Evolutionary conservation across 2,888 invertebrate genomes (phyloP), one percentile per base, ranked within the genome.

Genomic region (Steinernema scapterisci): DNA sequence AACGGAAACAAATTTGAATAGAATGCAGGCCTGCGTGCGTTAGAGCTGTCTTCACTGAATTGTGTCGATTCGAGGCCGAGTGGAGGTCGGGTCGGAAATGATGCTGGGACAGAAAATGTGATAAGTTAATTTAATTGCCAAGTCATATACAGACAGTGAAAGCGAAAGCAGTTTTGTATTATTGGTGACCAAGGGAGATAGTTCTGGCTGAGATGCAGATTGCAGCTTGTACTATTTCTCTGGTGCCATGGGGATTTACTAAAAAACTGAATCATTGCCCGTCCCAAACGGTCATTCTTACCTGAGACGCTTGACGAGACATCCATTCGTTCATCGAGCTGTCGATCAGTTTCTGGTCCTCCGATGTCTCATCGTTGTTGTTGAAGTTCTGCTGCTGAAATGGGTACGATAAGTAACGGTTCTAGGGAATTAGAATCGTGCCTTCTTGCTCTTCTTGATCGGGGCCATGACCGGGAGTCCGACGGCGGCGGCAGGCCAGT

Each of bases 401-500:
- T n/a, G n/a, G n/a, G n/a, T n/a, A n/a, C n/a, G n/a, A n/a, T n/a
- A n/a, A n/a, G n/a, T n/a, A n/a, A n/a, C n/a, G n/a, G n/a, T n/a
- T n/a, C n/a, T n/a, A n/a, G n/a, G n/a, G 38, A 38, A 38, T 38
- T 38, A 38, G 9, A 38, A 38, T 54, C 1, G 44, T 45, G 46
- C 72, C 77, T 77, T 77, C 76, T 77, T 77, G 77, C 75, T 70
- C 74, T 77, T 77, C 51, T 51, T 51, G 31, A 52, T 71, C 56
- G 72, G 76, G 19, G 80, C 80, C 73, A 79, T 79, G 72, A 82
- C 75, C 48, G 84, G 84, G 75, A 81, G 79, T 9, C 80, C 83
- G 70, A 83, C 80, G 70, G 84, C 84, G 44, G 81, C 80, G n/a
- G 82, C 82, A 56, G 84, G 84, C 82, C 84, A 84, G 76, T 79